Evolutionary conservation across 1,140 invertebrate species (phyloP), one percentile per base, ranked within the genome.

Genomic region (Drosophila willistoni): DNA sequence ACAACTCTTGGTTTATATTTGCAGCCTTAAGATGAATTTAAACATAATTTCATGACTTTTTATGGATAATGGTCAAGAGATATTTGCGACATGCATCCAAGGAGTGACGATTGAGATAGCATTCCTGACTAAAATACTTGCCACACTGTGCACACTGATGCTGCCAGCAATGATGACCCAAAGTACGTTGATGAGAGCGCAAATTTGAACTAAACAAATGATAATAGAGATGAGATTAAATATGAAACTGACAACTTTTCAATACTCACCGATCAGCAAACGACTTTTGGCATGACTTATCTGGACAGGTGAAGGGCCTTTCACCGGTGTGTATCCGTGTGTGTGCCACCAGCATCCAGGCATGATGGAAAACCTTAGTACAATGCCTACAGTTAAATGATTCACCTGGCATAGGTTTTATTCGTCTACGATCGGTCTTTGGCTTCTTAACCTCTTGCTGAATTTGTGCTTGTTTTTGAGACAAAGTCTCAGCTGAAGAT

Each of bases 71-170:
- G 3, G 64, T 54, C 55, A 89, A 57, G 7, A 92, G 67, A 63
- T 87, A 95, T 84, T 95, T 95, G 19, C 93, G 92, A 79, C 96
- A 97, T 3, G 96, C 96, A 70, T 95, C 95, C 2, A 94, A 91
- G 44, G 94, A 93, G 77, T 97, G 96, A 7, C 96, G 93, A 79
- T 96, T 95, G 12, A 96, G 91, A 79, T 96, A 96, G 10, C 95
- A 93, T 62, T 94, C 93, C 91, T 96, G 95, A 19, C 95, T 96
- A 90, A 96, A 97, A 12, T 95, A 94, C 79, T 96, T 95, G 44
- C 94, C 94, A 75, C 95, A 96, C 59, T 94, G 93, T 1, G 93
- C 81, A 77, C 95, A 96, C 10, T 94, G 93, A 94, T 95, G 95
- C 68, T 94, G 90, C 95, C 95, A 96, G 33, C 94, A 86, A 91